Evolutionary conservation across 2,888 invertebrate genomes (phyloP).

Genomic region (Eugnorisma glareosa): DNA sequence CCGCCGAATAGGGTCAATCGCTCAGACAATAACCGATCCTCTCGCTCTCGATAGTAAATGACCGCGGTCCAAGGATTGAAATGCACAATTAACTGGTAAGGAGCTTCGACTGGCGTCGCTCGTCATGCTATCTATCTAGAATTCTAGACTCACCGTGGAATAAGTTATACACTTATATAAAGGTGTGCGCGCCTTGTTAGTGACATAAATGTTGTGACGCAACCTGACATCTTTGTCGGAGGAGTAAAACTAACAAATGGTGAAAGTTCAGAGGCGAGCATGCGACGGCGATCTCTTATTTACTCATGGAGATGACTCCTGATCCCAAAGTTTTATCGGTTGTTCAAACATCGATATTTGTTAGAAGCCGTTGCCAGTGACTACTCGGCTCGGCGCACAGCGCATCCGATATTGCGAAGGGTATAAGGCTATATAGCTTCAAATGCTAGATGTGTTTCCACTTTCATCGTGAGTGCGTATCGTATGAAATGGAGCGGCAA

Average conservation of each 20-base stretch:
- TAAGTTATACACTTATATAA: constrained; percentile 73
- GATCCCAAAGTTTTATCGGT: constrained; percentile 55
- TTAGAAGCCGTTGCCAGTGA: constrained; percentile 18
- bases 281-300: constrained; percentile 55
- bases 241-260: constrained; percentile 83
- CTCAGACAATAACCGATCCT: constrained; percentile 63
- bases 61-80: constrained; percentile 41
- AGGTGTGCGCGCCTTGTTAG: constrained; percentile 72
- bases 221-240: constrained; percentile 80
- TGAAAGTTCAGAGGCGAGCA: constrained; percentile 83
- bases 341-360: constrained; percentile 55
- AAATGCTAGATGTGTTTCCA: constrained; percentile 70
- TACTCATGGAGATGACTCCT: constrained; percentile 53
- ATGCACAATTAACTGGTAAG: constrained; percentile 33
- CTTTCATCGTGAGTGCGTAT: constrained; percentile 73
- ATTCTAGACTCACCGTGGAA: constrained; percentile 47
- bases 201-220: constrained; percentile 77
- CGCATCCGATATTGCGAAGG: constrained; percentile 62
- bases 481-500: constrained; percentile 86
- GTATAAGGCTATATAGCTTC: constrained; percentile 54
- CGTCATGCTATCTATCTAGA: constrained; percentile 41
- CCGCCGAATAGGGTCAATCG: constrained; percentile 69
- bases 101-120: constrained; percentile 30
- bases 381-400: constrained; percentile 13
- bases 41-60: constrained; percentile 27